phyloP scores from a whole-genome alignment of 2,113 vertebrate species.

The Columba livia region DNA sequence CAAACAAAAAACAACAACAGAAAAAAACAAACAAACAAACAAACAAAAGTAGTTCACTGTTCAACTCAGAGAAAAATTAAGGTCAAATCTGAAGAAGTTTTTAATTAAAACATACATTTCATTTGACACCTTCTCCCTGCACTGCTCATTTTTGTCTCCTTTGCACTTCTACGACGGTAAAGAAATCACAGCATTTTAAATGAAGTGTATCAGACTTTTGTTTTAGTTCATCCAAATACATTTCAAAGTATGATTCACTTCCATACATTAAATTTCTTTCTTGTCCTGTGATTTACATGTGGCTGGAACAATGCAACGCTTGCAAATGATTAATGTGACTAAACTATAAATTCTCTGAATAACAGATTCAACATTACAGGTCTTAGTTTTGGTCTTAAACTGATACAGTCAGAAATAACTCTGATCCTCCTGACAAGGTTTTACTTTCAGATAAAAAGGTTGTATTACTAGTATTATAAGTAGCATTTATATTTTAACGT shows the following conservation, averaged over 20 bases:
- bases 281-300: background rate
- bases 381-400: background rate
- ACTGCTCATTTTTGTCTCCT: background rate
- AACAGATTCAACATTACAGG: background rate
- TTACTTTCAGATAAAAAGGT: background rate
- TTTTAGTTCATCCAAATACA: background rate
- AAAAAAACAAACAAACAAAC: too few species aligned
- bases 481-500: background rate
- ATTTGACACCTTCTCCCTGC: background rate
- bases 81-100: background rate
- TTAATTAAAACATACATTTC: background rate
- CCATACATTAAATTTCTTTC: background rate
- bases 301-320: background rate
- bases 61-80: background rate
- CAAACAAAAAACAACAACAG: background rate
- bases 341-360: background rate
- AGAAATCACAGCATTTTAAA: background rate
- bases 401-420: background rate
- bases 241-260: background rate
- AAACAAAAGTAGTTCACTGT: background rate
- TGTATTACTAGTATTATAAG: background rate
- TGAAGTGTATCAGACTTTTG: background rate
- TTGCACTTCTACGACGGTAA: background rate
- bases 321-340: background rate
- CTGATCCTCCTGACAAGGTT: background rate